These are phyloP conservation scores for Saccostrea glomerata DNA, from an alignment of 1,140 invertebrate species.

Conservation along the genomic window DNA sequence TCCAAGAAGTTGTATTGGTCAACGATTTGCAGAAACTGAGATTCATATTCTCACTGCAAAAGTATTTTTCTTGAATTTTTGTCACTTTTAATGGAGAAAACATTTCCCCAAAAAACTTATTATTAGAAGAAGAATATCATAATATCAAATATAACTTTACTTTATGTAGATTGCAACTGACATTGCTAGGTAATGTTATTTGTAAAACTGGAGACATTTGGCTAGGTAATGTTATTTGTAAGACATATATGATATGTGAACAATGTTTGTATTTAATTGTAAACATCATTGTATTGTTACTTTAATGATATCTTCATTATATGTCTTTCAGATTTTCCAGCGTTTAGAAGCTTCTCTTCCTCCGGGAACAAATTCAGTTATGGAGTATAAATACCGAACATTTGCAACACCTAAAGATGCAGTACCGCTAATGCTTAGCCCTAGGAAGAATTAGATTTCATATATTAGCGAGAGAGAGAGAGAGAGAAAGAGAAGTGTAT, in stretches of 20 bases:
- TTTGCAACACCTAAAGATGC: background rate
- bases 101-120: background rate
- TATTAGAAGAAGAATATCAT: background rate
- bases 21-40: conserved; percentile 92
- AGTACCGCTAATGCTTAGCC: background rate
- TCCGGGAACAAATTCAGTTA: background rate
- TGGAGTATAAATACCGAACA: conserved; percentile 14
- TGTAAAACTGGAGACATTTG: background rate
- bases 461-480: no score
- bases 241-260: background rate
- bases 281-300: no score
- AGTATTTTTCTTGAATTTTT: conserved; percentile 77
- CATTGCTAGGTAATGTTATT: background rate
- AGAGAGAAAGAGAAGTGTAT: no score
- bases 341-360: background rate
- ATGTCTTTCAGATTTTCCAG: background rate
- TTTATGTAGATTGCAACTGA: background rate
- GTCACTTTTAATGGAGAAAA: background rate
- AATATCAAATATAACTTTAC: background rate
- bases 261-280: background rate
- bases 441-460: background rate
- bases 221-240: background rate
- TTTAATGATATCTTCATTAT: background rate
- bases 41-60: conserved; percentile 87
- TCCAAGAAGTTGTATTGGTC: conserved; percentile 90